Percentiles rank a stretch among this genome's conserved stretches.
phyloP scores from a whole-genome alignment of 2,888 invertebrate genomes.

The Charanyca ferruginea region DNA sequence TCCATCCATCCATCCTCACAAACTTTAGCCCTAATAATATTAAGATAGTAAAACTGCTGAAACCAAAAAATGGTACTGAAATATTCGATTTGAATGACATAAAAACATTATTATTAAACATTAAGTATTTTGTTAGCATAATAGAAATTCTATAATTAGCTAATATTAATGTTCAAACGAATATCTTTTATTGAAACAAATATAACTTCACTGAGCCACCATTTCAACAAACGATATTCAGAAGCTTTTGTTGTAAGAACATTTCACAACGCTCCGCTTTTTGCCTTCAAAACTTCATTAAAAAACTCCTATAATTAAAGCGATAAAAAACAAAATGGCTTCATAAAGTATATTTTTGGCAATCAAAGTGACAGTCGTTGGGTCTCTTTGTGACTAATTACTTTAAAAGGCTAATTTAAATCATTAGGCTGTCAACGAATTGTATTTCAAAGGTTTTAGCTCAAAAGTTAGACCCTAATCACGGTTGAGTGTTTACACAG shows the following conservation, averaged over 20 bases:
- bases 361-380: constrained; percentile 17
- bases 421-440: constrained; percentile 13
- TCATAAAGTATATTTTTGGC: constrained; percentile 27
- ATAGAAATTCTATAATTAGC: constrained; percentile 2
- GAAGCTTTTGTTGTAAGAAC: background rate
- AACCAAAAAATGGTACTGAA: no score
- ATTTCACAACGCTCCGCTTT: constrained; percentile 3
- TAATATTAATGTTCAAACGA: constrained; percentile 10
- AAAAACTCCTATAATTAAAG: constrained; percentile 17
- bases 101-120: no score
- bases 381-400: constrained; percentile 11
- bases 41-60: no score
- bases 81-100: no score
- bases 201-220: background rate
- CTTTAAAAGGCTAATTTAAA: constrained; percentile 9
- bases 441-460: constrained; percentile 24
- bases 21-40: no score
- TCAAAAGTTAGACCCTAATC: constrained; percentile 26
- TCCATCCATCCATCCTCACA: no score
- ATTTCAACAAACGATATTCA: constrained; percentile 19
- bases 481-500: constrained; percentile 7
- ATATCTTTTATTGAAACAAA: constrained; percentile 7
- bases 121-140: no score
- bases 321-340: constrained; percentile 29
- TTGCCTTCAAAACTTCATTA: constrained; percentile 15